These are phyloP conservation scores for Pyxicephalus adspersus DNA, from an alignment of 2,113 vertebrate genomes.

Conservation along the genomic window DNA sequence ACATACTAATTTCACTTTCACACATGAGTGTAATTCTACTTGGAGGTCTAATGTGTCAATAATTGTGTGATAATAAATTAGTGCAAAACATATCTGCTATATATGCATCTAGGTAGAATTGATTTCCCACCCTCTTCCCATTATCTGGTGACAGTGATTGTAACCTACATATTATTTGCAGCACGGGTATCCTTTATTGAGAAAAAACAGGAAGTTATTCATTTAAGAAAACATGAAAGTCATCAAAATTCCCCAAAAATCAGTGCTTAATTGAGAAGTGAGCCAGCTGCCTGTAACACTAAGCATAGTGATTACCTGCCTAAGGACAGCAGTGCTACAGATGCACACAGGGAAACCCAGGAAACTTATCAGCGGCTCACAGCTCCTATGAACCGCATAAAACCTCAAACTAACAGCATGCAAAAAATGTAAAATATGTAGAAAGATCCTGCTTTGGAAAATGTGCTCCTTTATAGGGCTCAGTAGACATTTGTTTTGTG, in stretches of 20 bases:
- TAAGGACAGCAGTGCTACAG: slow-evolving; percentile 31
- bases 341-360: slow-evolving; percentile 27
- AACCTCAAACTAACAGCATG: background rate
- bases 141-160: no score
- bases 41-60: no score
- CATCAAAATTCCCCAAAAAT: slow-evolving; percentile 17
- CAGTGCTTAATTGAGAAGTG: slow-evolving; percentile 35
- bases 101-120: no score
- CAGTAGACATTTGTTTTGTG: background rate
- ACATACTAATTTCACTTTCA: no score
- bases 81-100: no score
- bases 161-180: no score
- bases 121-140: no score
- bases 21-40: no score
- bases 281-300: slow-evolving; percentile 38
- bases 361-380: slow-evolving; percentile 26
- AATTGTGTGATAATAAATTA: no score
- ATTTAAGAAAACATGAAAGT: no score
- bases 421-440: slow-evolving; percentile 13
- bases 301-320: slow-evolving; percentile 34
- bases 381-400: slow-evolving; percentile 16
- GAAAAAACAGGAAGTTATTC: no score
- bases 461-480: slow-evolving; percentile 5
- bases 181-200: no score
- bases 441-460: background rate